These are phyloP conservation scores for Drosophila rufa DNA, from an alignment of 1,140 invertebrate genomes.

Conservation along the genomic window DNA sequence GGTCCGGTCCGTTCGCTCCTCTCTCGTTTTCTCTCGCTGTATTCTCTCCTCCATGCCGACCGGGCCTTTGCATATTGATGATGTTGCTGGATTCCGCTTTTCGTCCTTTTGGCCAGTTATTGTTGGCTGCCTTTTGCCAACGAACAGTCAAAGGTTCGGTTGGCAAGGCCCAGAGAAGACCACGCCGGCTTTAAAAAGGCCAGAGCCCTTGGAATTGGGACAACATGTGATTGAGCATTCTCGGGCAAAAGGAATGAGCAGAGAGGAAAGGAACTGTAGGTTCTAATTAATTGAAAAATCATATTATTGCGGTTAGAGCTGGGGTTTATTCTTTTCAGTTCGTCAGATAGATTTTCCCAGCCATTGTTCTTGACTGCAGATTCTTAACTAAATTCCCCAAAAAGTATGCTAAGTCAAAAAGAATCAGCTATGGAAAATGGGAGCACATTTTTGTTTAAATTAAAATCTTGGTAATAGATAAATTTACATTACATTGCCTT, in stretches of 20 bases:
- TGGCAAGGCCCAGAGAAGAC: constrained; percentile 8
- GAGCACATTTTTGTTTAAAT: neutral
- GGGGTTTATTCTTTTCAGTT: neutral
- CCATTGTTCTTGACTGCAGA: neutral
- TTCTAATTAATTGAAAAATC: constrained; percentile 17
- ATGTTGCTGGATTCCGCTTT: constrained; percentile 41
- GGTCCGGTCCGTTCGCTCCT: neutral
- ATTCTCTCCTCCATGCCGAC: neutral
- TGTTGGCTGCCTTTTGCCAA: constrained; percentile 53
- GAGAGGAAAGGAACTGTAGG: neutral
- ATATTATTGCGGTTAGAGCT: constrained; percentile 1
- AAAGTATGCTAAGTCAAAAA: neutral
- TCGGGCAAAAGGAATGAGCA: neutral
- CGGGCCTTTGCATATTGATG: constrained; percentile 76
- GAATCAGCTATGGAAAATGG: too few species aligned
- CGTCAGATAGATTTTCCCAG: neutral
- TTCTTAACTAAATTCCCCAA: neutral
- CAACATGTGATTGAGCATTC: constrained; percentile 30
- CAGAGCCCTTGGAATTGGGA: constrained; percentile 51
- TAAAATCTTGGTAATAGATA: too few species aligned
- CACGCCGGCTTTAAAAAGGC: constrained; percentile 42
- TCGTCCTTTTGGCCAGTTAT: constrained; percentile 30
- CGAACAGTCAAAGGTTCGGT: constrained; percentile 28
- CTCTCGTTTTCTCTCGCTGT: constrained; percentile 9
- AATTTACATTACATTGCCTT: too few species aligned